Conservation (phyloP, 2,888 invertebrate species). For the Ctenicera cuprea region DNA sequence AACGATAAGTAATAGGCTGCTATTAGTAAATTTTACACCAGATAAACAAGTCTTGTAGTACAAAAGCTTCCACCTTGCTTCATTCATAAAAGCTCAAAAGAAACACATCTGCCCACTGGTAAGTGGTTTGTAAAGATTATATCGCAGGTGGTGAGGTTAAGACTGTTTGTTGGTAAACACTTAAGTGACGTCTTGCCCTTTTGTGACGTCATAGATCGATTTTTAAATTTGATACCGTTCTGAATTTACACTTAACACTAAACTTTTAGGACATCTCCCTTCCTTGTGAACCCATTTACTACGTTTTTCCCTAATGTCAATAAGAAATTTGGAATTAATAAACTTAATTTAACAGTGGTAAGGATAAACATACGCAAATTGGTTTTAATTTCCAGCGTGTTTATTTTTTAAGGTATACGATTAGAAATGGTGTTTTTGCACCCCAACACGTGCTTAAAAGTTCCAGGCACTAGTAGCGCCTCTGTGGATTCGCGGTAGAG, state of each 20-base stretch:
- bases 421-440: conserved; percentile 28
- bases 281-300: too few species aligned
- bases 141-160: conserved; percentile 53
- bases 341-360: too few species aligned
- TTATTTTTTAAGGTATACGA: not conserved
- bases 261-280: too few species aligned
- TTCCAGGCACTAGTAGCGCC: conserved; percentile 2
- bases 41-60: conserved; percentile 14
- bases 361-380: too few species aligned
- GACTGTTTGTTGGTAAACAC: conserved; percentile 51
- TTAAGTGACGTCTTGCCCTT: conserved; percentile 49
- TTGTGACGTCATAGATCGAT: not conserved
- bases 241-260: not conserved
- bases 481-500: conserved; percentile 32
- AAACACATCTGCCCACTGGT: conserved; percentile 44
- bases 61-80: conserved; percentile 39
- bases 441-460: conserved; percentile 28
- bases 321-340: too few species aligned
- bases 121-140: conserved; percentile 56
- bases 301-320: not conserved
- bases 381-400: not conserved
- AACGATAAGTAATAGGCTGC: too few species aligned
- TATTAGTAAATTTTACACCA: not conserved
- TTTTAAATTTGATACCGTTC: not conserved
- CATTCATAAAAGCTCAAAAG: conserved; percentile 37